phyloP scores from a whole-genome alignment of 2,113 vertebrate species.

The Pongo abelii region DNA sequence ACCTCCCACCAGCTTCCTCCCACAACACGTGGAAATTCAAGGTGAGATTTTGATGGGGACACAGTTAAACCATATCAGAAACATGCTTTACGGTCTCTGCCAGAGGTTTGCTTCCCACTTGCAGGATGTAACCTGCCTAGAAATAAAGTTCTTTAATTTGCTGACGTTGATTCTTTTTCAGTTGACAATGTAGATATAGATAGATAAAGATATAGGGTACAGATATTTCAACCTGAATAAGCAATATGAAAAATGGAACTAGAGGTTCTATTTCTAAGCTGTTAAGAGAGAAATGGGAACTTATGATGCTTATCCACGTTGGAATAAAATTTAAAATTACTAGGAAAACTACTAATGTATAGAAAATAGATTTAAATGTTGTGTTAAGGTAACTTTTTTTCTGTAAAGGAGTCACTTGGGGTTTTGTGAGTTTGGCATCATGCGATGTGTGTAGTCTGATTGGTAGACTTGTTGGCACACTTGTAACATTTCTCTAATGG shows the following conservation, averaged over 20 bases:
- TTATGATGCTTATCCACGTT: background rate
- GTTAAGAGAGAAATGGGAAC: background rate
- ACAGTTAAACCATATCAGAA: no score
- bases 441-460: fast-evolving
- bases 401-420: background rate
- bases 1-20: no score
- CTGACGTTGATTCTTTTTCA: background rate
- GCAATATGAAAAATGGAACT: background rate
- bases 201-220: no score
- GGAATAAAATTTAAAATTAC: conserved; percentile 15
- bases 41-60: no score
- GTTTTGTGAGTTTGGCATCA: conserved; percentile 12
- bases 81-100: background rate
- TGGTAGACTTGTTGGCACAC: background rate
- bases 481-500: background rate
- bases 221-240: background rate
- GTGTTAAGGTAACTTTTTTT: background rate
- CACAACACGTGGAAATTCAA: no score
- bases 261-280: background rate
- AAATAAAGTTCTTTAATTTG: background rate
- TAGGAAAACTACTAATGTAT: background rate
- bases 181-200: background rate
- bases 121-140: background rate
- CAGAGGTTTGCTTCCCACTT: background rate
- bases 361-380: background rate